Percentiles rank a stretch among this genome's conserved stretches.
Conservation (phyloP, 2,888 invertebrate species). For the Allacma fusca region DNA sequence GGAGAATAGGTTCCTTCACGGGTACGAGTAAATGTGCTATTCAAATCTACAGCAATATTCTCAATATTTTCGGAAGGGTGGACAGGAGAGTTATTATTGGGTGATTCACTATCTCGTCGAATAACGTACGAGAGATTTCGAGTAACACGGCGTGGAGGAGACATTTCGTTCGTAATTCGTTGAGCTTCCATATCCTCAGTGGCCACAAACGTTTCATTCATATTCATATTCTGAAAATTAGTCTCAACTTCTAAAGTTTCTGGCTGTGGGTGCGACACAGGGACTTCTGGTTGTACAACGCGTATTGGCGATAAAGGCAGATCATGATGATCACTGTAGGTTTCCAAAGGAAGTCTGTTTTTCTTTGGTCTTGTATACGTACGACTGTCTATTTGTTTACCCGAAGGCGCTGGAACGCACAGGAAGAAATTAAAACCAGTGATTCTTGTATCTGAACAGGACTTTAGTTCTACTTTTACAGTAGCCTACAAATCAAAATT, state of each 20-base stretch:
- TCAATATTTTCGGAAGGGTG: slow-evolving; percentile 31
- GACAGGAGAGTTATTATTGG: slow-evolving; percentile 48
- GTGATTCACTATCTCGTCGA: slow-evolving; percentile 51
- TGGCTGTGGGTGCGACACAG: background rate
- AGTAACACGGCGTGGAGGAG: slow-evolving; percentile 48
- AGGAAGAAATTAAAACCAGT: background rate
- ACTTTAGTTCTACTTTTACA: too few relatives aligned
- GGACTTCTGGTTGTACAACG: slow-evolving; percentile 3
- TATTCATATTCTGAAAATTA: slow-evolving; percentile 41
- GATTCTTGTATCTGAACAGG: too few relatives aligned
- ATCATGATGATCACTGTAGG: slow-evolving; percentile 22
- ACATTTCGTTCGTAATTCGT: slow-evolving; percentile 13
- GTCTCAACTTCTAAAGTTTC: slow-evolving; percentile 29
- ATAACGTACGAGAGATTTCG: slow-evolving; percentile 56
- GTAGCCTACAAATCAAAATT: background rate
- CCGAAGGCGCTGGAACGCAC: slow-evolving; percentile 35
- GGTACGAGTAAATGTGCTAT: slow-evolving; percentile 35
- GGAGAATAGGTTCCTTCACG: slow-evolving; percentile 43
- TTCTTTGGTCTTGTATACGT: slow-evolving; percentile 57
- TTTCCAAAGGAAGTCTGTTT: slow-evolving; percentile 47
- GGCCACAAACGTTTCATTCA: slow-evolving; percentile 54
- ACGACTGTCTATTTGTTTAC: slow-evolving; percentile 51
- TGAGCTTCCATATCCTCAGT: slow-evolving; percentile 33
- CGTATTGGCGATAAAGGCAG: slow-evolving; percentile 45
- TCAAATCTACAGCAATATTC: slow-evolving; percentile 27